Conservation (phyloP, 2,888 invertebrate species). For the Drosophila birchii region DNA sequence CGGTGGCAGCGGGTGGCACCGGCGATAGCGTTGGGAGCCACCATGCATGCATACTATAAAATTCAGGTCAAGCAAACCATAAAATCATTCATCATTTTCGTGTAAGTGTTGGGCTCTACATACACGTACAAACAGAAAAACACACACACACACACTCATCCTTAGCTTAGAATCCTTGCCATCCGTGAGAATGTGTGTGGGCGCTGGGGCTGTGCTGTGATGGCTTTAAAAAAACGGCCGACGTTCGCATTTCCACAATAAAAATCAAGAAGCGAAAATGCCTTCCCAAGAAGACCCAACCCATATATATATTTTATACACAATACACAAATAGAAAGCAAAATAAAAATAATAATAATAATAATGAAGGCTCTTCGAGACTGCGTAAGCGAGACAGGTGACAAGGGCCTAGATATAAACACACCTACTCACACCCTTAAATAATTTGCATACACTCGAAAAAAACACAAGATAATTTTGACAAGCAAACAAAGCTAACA, state of each 20-base stretch:
- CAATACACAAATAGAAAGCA: conserved; percentile 58
- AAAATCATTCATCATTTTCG: conserved; percentile 84
- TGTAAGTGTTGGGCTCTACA: conserved; percentile 74
- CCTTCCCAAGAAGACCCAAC: conserved; percentile 50
- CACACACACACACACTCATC: conserved; percentile 42
- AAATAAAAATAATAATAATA: conserved; percentile 72
- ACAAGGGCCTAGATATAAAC: conserved; percentile 58
- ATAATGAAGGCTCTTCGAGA: conserved; percentile 63
- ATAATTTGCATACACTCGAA: conserved; percentile 57
- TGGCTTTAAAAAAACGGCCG: conserved; percentile 76
- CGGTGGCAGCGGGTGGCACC: conserved; percentile 1
- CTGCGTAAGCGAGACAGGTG: conserved; percentile 74
- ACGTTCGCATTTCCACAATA: conserved; percentile 80
- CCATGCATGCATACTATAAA: conserved; percentile 79
- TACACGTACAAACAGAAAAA: conserved; percentile 52
- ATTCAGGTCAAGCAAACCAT: conserved; percentile 84
- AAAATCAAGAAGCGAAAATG: conserved; percentile 75
- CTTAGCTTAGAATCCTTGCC: conserved; percentile 54
- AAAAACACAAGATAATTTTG: neutral
- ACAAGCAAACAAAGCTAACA: too few species aligned
- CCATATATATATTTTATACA: conserved; percentile 5
- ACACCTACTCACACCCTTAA: conserved; percentile 29
- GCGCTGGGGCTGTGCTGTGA: conserved; percentile 48
- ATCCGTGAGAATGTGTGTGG: conserved; percentile 24
- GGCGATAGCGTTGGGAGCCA: conserved; percentile 8